A percentile compares a stretch with the other conserved stretches of the same genome.
Evolutionary conservation across 2,797 vertebrate species (phyloP).

Genomic region (Danio kyathit): DNA sequence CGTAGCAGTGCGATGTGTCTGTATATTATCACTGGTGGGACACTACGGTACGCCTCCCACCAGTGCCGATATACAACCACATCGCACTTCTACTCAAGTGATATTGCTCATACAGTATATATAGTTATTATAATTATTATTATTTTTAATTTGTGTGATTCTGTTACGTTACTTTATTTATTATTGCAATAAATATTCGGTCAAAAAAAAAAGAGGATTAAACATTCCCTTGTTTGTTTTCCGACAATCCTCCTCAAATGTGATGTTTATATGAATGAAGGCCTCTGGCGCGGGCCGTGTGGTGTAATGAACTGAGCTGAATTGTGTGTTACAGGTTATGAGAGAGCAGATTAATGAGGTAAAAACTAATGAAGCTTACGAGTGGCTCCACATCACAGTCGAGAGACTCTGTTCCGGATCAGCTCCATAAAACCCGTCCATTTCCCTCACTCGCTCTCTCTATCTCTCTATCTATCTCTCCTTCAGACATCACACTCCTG

Average conservation of each 20-base stretch:
- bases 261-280: slow-evolving; percentile 26
- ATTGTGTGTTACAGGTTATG: slow-evolving; percentile 77
- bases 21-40: no score
- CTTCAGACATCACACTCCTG: slow-evolving; percentile 66
- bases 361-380: slow-evolving; percentile 87
- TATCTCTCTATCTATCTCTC: slow-evolving; percentile 40
- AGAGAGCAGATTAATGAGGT: slow-evolving; percentile 84
- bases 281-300: slow-evolving; percentile 54
- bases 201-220: neutral
- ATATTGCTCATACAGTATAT: no score
- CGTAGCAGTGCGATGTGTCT: no score
- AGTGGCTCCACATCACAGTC: slow-evolving; percentile 81
- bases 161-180: no score
- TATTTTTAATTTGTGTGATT: no score
- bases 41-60: no score
- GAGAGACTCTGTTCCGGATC: slow-evolving; percentile 81
- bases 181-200: no score
- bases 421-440: slow-evolving; percentile 89
- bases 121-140: no score
- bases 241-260: slow-evolving; percentile 1
- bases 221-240: slow-evolving; percentile 30
- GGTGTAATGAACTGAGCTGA: slow-evolving; percentile 68
- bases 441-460: slow-evolving; percentile 82
- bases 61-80: no score
- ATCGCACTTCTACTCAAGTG: no score